phyloP scores from a whole-genome alignment of 1,140 invertebrate species.

The Trinorchestia longiramus region DNA sequence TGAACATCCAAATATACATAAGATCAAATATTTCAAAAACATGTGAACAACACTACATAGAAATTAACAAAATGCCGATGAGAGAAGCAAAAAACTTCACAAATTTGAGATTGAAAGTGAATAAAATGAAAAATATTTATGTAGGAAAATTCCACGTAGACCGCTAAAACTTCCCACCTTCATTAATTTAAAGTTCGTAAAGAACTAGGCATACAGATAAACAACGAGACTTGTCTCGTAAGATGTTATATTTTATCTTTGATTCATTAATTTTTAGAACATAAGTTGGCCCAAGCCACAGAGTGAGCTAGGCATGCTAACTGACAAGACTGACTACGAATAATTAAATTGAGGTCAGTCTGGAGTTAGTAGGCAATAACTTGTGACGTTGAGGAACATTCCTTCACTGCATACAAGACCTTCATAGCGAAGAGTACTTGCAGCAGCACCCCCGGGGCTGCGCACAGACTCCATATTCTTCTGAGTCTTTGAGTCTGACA shows the following conservation, averaged over 20 bases:
- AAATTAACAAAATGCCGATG: no score
- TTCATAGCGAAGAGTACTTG: neutral
- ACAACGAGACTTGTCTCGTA: neutral
- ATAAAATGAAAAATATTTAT: no score
- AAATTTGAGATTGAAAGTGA: no score
- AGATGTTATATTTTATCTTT: neutral
- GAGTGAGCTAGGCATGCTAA: neutral
- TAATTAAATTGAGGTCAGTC: neutral
- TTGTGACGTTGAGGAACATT: neutral
- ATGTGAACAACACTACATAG: no score
- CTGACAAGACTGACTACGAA: neutral
- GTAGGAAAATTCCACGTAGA: no score
- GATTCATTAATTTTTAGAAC: no score
- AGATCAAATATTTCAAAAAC: no score
- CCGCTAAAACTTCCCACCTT: no score
- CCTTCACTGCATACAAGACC: neutral
- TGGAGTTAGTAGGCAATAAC: neutral
- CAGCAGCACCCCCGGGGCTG: neutral
- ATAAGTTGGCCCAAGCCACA: neutral
- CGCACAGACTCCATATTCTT: neutral
- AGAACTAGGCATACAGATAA: no score
- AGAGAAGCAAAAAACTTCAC: no score
- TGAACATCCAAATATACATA: no score
- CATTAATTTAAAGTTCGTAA: no score
- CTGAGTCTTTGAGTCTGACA: neutral